Evolutionary conservation across 2,888 invertebrate species (phyloP), one percentile per base, ranked within the genome.

Genomic region (Idaea biselata): DNA sequence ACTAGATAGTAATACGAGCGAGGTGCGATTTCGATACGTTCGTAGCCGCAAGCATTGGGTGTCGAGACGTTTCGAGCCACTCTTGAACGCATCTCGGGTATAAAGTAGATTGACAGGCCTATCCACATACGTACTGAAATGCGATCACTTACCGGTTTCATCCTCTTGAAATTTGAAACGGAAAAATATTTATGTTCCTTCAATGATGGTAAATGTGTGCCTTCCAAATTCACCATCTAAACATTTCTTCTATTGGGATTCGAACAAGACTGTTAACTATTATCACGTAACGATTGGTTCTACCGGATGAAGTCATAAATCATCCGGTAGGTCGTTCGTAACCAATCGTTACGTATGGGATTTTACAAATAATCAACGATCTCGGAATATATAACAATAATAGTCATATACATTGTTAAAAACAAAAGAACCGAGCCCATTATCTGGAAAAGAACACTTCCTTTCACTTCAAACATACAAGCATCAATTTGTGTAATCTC

Each of bases 401-500:
- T 70, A 73, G 68, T 71, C 71, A 68, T 67, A 76, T 73, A 73
- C 77, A 81, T 81, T 84, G 81, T 83, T 79, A 69, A 79, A 73
- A 83, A 81, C 79, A 83, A 81, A 79, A 81, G 80, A 80, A 79
- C 77, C 73, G 72, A 76, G 73, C 69, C 78, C 78, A 80, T 81
- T 84, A 82, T 78, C 76, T 79, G 74, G 75, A 80, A 83, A 80
- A 78, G 77, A 79, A 82, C 76, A 81, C 76, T 84, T 83, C 86
- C 87, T 86, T 87, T 88, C 86, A 84, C 88, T 85, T 79, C 78
- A 79, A 83, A 81, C 81, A 81, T 73, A 81, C 79, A 77, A 78
- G 79, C 81, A 82, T 81, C 84, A 82, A 86, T 86, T 84, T 83
- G 81, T 82, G 84, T 83, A 86, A 87, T 85, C 83, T 81, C 77